Evolutionary conservation across 2,888 invertebrate genomes (phyloP).

Genomic region (Ephialtes manifestator): DNA sequence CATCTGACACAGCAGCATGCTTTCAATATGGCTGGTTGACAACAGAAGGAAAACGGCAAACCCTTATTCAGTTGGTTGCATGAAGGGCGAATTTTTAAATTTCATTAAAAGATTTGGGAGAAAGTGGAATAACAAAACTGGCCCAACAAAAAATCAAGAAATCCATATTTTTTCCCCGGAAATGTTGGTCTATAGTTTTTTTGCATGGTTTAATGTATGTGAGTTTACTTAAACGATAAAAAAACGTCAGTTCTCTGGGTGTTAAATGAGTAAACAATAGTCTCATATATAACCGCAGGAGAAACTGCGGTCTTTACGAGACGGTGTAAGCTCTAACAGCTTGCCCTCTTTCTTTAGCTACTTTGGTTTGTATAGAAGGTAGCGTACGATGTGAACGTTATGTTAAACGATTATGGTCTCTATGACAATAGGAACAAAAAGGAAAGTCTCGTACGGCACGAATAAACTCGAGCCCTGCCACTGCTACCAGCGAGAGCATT

Average conservation of each 20-base stretch:
- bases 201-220: neutral
- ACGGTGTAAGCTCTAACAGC: constrained; percentile 1
- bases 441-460: neutral
- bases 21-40: neutral
- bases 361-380: neutral
- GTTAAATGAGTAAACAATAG: constrained; percentile 21
- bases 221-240: neutral
- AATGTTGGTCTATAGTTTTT: neutral
- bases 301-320: constrained; percentile 1
- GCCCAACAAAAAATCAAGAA: neutral
- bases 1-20: neutral
- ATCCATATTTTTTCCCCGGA: neutral
- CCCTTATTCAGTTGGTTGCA: neutral
- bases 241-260: neutral
- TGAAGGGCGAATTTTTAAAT: neutral
- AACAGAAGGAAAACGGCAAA: neutral
- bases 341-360: neutral
- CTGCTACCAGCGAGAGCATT: constrained; percentile 32
- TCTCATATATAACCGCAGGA: neutral
- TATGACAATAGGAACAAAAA: constrained; percentile 50
- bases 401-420: constrained; percentile 36
- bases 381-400: constrained; percentile 29
- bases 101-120: neutral
- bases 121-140: neutral
- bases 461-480: constrained; percentile 36